Conservation (phyloP, 2,797 vertebrate genomes). For the Poeciliopsis presidionis region DNA sequence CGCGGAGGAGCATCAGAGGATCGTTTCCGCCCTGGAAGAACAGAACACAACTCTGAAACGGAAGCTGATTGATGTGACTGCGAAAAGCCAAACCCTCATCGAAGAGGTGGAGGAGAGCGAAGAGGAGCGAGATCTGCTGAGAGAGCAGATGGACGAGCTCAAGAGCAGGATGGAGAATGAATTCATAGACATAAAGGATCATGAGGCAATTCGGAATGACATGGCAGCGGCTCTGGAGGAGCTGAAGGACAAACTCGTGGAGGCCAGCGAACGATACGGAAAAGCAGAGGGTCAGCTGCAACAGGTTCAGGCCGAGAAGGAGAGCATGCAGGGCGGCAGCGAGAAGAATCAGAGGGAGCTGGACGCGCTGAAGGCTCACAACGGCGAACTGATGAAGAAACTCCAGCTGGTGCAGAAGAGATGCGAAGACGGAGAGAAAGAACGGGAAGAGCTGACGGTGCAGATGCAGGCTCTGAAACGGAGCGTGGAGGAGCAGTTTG, state of each 20-base stretch:
- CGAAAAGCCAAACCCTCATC: constrained; percentile 86
- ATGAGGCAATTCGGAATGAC: constrained; percentile 84
- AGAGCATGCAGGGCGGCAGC: constrained; percentile 77
- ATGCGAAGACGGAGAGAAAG: constrained; percentile 77
- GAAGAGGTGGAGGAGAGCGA: constrained; percentile 83
- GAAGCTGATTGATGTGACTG: constrained; percentile 82
- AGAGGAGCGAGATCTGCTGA: constrained; percentile 82
- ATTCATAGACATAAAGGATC: constrained; percentile 84
- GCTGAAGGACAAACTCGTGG: constrained; percentile 87
- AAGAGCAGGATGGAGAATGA: constrained; percentile 84
- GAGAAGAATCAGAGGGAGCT: constrained; percentile 80
- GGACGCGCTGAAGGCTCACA: constrained; percentile 73
- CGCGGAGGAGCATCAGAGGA: constrained; percentile 82
- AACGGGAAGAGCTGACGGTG: constrained; percentile 68
- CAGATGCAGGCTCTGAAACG: constrained; percentile 82
- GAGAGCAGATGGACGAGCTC: constrained; percentile 85
- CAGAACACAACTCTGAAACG: constrained; percentile 81
- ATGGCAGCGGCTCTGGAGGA: constrained; percentile 82
- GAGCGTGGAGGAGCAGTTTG: constrained; percentile 81
- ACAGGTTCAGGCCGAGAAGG: constrained; percentile 83
- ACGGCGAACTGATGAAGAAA: constrained; percentile 77
- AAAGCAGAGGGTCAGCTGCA: constrained; percentile 85
- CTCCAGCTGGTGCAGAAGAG: constrained; percentile 79
- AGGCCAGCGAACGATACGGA: constrained; percentile 81
- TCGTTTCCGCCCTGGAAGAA: constrained; percentile 82